A percentile compares a stretch with the other conserved stretches of the same genome.
These are phyloP conservation scores for Lycocerus yunnanus DNA, from an alignment of 2,888 invertebrate genomes.

Conservation along the genomic window DNA sequence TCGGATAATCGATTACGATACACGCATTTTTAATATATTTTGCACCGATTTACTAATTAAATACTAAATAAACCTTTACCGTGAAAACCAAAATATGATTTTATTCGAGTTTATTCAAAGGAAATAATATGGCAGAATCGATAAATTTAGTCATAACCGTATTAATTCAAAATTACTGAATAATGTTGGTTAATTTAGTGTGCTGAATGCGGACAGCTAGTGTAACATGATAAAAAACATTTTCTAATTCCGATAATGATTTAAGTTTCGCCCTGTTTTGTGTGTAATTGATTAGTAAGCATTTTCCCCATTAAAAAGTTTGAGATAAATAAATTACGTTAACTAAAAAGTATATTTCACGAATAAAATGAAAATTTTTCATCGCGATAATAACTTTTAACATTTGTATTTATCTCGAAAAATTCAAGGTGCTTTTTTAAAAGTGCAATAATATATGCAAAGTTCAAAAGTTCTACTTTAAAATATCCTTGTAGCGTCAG, in stretches of 20 bases:
- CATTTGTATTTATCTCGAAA: neutral
- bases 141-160: conserved; percentile 16
- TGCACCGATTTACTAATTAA: neutral
- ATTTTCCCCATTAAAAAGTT: neutral
- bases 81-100: neutral
- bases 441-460: conserved; percentile 2
- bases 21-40: conserved; percentile 17
- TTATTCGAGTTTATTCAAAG: neutral
- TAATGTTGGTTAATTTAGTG: conserved; percentile 19
- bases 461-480: conserved; percentile 18
- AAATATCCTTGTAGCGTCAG: conserved; percentile 20
- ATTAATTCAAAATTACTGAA: conserved; percentile 16
- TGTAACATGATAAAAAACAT: conserved; percentile 19
- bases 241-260: conserved; percentile 17
- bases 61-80: neutral
- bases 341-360: neutral
- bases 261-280: conserved; percentile 17
- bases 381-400: neutral
- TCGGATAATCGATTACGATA: conserved; percentile 27
- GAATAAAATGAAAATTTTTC: neutral
- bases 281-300: conserved; percentile 7
- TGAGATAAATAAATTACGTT: neutral
- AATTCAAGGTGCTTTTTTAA: neutral
- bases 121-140: neutral
- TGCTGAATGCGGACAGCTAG: conserved; percentile 14